A percentile compares a stretch with the other conserved stretches of the same genome.
These are phyloP conservation scores for Tenthredo distinguenda DNA, from an alignment of 2,888 invertebrate species.

Conservation along the genomic window DNA sequence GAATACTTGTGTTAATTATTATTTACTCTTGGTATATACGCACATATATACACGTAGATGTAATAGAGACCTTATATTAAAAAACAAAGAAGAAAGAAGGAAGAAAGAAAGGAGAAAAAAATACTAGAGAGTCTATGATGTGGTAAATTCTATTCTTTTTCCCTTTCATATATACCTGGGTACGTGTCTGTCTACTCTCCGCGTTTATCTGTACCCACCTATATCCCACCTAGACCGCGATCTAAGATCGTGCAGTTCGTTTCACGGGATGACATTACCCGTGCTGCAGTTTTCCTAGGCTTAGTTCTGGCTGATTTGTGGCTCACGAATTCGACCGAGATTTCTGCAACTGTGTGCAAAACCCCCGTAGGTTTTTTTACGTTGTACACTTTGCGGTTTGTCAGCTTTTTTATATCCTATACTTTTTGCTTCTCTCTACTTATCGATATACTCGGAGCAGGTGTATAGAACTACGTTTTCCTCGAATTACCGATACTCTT, in stretches of 20 bases:
- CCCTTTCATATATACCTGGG: neutral
- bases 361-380: neutral
- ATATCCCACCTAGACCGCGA: neutral
- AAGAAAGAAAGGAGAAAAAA: neutral
- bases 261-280: neutral
- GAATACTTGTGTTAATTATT: constrained; percentile 17
- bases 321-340: constrained; percentile 37
- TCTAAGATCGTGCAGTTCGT: constrained; percentile 29
- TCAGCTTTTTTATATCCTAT: neutral
- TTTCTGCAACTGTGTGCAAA: neutral
- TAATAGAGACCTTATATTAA: neutral
- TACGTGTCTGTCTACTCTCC: neutral
- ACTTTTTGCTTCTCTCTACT: neutral
- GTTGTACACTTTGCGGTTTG: neutral
- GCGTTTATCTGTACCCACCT: neutral
- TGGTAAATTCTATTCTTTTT: neutral
- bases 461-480: neutral
- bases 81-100: neutral
- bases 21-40: neutral
- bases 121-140: neutral
- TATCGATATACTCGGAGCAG: neutral
- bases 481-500: neutral
- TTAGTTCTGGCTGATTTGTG: constrained; percentile 8
- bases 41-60: neutral
- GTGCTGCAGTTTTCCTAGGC: neutral